These are phyloP conservation scores for Lumbricus terrestris DNA, from an alignment of 2,888 invertebrate species.

Conservation along the genomic window DNA sequence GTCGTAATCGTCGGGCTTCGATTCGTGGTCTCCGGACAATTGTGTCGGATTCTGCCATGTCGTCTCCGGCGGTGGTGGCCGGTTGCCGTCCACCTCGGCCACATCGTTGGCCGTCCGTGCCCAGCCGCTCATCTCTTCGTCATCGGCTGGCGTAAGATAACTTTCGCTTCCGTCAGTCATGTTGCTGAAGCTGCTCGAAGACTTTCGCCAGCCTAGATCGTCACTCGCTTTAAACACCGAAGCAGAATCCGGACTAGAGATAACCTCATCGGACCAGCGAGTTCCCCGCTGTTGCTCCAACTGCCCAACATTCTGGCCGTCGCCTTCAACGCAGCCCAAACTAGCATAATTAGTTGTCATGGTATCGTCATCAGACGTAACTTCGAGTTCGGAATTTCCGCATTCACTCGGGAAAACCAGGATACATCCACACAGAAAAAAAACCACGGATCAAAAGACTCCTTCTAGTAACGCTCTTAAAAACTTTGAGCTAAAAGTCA, in stretches of 20 bases:
- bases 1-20: neutral
- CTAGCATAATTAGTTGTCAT: neutral
- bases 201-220: neutral
- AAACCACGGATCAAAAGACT: neutral
- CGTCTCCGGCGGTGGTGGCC: neutral
- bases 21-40: neutral
- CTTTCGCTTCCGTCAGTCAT: neutral
- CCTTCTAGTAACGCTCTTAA: neutral
- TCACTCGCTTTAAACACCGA: neutral
- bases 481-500: neutral
- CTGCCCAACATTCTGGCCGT: neutral
- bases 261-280: neutral
- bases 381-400: neutral
- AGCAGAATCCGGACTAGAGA: neutral
- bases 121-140: neutral
- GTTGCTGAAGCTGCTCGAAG: neutral
- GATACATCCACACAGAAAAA: too few species aligned
- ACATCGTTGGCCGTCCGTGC: neutral
- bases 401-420: neutral
- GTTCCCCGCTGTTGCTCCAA: neutral
- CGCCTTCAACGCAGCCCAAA: neutral
- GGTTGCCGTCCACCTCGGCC: neutral
- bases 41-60: neutral
- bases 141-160: neutral
- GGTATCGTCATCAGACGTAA: neutral